phyloP scores from a whole-genome alignment of 2,888 invertebrate species.

The Spilosoma lubricipeda region DNA sequence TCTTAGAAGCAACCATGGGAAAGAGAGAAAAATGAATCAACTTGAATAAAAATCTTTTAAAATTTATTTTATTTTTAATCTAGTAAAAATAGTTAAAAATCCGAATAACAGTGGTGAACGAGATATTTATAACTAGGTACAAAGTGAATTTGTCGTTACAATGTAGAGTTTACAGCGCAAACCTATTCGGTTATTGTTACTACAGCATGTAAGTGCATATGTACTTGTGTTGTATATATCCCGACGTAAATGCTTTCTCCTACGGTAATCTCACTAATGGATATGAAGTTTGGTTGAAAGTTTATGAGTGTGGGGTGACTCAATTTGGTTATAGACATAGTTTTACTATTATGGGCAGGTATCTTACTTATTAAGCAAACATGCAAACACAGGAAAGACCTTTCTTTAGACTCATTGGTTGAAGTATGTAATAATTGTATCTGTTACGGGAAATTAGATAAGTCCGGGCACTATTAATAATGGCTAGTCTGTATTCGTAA shows the following conservation, averaged over 20 bases:
- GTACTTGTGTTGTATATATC: slow-evolving; percentile 14
- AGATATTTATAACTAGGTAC: slow-evolving; percentile 20
- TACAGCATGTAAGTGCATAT: slow-evolving; percentile 5
- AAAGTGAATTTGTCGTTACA: slow-evolving; percentile 14
- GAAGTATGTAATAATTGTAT: background rate
- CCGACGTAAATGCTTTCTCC: background rate
- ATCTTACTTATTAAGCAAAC: background rate
- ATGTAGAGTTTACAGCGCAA: slow-evolving; percentile 1
- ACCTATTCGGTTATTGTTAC: slow-evolving; percentile 17
- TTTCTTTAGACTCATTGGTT: background rate
- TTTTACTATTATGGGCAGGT: background rate
- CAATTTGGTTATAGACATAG: background rate
- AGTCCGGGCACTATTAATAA: too few species aligned
- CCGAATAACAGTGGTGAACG: slow-evolving; percentile 8
- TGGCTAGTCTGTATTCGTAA: too few species aligned
- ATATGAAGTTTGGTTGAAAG: slow-evolving; percentile 1
- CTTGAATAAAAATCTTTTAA: background rate
- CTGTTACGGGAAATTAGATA: too few species aligned
- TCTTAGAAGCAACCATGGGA: too few species aligned
- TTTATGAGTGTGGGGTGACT: background rate
- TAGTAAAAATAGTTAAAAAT: slow-evolving; percentile 5
- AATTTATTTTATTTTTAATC: slow-evolving; percentile 6
- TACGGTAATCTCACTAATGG: background rate
- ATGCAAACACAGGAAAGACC: background rate
- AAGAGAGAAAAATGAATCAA: too few species aligned